A percentile compares a stretch with the other conserved stretches of the same genome.
Conservation (phyloP, 2,888 invertebrate species). For the Dinocampus coccinellae region DNA sequence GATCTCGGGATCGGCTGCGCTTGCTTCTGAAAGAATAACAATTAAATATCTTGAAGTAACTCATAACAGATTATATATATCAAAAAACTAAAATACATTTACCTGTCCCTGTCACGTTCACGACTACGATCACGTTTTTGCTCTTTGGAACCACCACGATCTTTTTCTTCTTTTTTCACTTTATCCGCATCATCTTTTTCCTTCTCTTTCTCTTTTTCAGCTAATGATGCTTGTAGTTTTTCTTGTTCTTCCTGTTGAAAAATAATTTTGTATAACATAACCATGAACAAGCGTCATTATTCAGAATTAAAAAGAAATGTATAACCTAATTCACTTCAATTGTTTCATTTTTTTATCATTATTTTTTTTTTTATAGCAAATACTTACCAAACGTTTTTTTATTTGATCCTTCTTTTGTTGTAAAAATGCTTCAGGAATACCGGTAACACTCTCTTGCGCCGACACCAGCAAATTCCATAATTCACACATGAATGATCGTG, state of each 20-base stretch:
- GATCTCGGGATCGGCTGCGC: constrained; percentile 69
- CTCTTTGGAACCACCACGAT: constrained; percentile 65
- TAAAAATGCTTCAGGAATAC: constrained; percentile 94
- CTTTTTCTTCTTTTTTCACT: constrained; percentile 60
- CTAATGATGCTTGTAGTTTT: constrained; percentile 75
- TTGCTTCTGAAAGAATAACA: constrained; percentile 56
- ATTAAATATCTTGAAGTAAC: too few species aligned
- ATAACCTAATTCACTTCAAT: background rate
- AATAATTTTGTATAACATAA: background rate
- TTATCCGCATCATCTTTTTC: constrained; percentile 66
- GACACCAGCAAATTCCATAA: constrained; percentile 95
- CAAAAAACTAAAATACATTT: constrained; percentile 34
- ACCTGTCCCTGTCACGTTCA: constrained; percentile 66
- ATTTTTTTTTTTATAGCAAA: background rate
- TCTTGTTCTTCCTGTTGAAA: constrained; percentile 80
- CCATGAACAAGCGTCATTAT: background rate
- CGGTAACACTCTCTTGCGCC: constrained; percentile 94
- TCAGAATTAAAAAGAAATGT: constrained; percentile 14
- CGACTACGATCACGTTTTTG: constrained; percentile 67
- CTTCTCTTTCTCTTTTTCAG: constrained; percentile 71
- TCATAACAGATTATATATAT: too few species aligned
- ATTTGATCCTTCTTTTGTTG: constrained; percentile 98
- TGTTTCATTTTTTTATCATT: too few species aligned
- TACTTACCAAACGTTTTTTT: constrained; percentile 83
- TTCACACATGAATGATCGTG: constrained; percentile 97